Evolutionary conservation across 2,113 vertebrate genomes (phyloP).

Genomic region (Pungitius pungitius): DNA sequence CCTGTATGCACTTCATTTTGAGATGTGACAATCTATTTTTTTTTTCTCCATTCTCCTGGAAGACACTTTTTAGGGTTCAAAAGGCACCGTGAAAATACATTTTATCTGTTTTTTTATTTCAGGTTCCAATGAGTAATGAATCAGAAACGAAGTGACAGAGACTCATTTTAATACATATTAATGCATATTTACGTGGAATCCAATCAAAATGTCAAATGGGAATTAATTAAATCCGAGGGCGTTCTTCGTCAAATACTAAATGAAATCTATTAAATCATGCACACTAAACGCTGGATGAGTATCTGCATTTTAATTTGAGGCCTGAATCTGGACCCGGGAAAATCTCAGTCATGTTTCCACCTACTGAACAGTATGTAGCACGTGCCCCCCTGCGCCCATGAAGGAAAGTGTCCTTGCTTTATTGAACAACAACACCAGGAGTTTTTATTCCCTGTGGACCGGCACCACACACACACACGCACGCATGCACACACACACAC

Average conservation of each 20-base stretch:
- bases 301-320: conserved; percentile 22
- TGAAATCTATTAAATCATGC: conserved; percentile 13
- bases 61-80: not conserved
- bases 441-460: conserved; percentile 72
- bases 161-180: conserved; percentile 6
- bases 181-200: conserved; percentile 1
- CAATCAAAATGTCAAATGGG: conserved; percentile 28
- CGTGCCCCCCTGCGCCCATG: too few relatives aligned
- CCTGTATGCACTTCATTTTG: not conserved
- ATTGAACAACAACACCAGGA: conserved; percentile 65
- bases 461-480: conserved; percentile 36
- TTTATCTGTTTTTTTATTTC: not conserved
- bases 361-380: conserved; percentile 16
- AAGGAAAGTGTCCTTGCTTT: conserved; percentile 72
- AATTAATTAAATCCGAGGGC: not conserved
- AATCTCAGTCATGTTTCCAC: not conserved
- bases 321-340: conserved; percentile 4
- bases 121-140: not conserved
- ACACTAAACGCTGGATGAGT: conserved; percentile 22
- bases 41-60: not conserved
- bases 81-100: not conserved
- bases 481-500: conserved; percentile 39
- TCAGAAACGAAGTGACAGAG: not conserved
- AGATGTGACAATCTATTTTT: not conserved
- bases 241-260: conserved; percentile 13